phyloP scores from a whole-genome alignment of 2,888 invertebrate genomes.

The Watsonalla binaria region DNA sequence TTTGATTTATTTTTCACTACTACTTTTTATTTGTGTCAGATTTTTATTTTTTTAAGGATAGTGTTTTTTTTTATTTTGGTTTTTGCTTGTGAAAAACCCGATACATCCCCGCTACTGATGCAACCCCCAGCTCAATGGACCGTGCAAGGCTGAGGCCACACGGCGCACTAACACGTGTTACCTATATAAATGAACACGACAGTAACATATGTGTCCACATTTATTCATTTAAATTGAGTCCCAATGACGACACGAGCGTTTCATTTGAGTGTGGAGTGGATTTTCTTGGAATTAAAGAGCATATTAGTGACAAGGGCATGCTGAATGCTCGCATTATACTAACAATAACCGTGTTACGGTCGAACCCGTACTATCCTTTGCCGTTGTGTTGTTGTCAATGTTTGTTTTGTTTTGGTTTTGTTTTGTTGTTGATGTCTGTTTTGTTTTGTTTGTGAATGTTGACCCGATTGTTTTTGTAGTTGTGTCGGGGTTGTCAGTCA shows the following conservation, averaged over 20 bases:
- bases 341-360: slow-evolving; percentile 48
- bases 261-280: slow-evolving; percentile 75
- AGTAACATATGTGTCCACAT: slow-evolving; percentile 55
- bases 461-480: slow-evolving; percentile 44
- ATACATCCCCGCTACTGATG: slow-evolving; percentile 67
- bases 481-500: slow-evolving; percentile 57
- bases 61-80: slow-evolving; percentile 46
- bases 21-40: slow-evolving; percentile 38
- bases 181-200: slow-evolving; percentile 46
- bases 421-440: slow-evolving; percentile 37
- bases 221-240: slow-evolving; percentile 45
- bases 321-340: slow-evolving; percentile 59
- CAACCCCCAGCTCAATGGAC: slow-evolving; percentile 54
- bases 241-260: slow-evolving; percentile 54
- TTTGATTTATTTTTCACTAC: slow-evolving; percentile 64
- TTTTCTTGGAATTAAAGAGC: slow-evolving; percentile 52
- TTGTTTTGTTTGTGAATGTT: slow-evolving; percentile 62
- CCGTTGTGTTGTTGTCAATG: slow-evolving; percentile 70
- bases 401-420: slow-evolving; percentile 41
- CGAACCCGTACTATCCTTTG: slow-evolving; percentile 60
- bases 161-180: slow-evolving; percentile 62
- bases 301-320: slow-evolving; percentile 60
- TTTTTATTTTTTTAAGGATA: slow-evolving; percentile 42
- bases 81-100: slow-evolving; percentile 74
- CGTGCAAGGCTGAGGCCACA: slow-evolving; percentile 36